Base-by-base conservation (phyloP, 1,140 invertebrate species). In the Brachionus sp. region DNA sequence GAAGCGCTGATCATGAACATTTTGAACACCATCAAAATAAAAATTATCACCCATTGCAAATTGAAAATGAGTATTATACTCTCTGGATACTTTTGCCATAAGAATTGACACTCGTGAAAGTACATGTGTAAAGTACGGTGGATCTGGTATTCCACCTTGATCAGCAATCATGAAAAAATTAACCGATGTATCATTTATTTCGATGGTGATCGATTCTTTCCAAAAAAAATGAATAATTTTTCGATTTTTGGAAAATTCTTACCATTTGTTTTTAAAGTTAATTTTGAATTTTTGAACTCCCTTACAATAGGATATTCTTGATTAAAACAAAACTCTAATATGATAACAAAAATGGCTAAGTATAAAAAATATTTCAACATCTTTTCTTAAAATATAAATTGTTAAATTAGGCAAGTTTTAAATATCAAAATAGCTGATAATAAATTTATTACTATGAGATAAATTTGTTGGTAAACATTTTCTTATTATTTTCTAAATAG, bases 101-200 rank as follows among this genome's bases (percentile, higher is more conserved):
- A 86, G 85, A 44, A 84, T 82, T 12, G 88, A 87, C 13, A 88
- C 86, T n/a, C 85, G 82, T 19, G 75, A 77, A 77, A 89, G 87
- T 19, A 88, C 84, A 25, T 84, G 78, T 0, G 89, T 89, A 29
- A 57, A 84, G 84, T 87, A 90, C 5, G 88, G 88, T n/a, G 66
- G 84, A 13, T 62, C 9, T 1, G 88, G 87, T 1, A 88, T 53
- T 12, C 89, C 89, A 70, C 89, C 89, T 88, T 88, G 88, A 83
- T 90, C 89, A 35, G 88, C 88, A 50, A 88, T 84, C 0, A 86
- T 84, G 23, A 88, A 66, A 70, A 88, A 87, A 19, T 62, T 57
- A 10, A 19, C 75, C 0, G 16, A 37, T 19, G 29, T 35, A 37
- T 78, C 75, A 57, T 37, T 39, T 4, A 39, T 78, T 37, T 70